phyloP scores from a whole-genome alignment of 2,888 invertebrate genomes.

The Chaitophorus viminalis region DNA sequence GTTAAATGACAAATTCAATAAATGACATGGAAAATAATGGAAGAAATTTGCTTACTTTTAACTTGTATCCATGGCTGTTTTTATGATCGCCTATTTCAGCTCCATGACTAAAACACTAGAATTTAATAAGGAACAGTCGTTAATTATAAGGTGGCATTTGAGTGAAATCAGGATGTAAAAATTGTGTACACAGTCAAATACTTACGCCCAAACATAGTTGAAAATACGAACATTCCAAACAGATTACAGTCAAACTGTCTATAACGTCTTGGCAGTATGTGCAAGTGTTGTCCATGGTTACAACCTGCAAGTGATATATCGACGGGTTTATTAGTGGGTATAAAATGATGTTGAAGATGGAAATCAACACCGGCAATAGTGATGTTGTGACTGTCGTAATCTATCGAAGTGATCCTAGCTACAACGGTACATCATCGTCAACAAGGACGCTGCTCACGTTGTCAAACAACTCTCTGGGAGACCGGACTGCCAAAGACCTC shows the following conservation, averaged over 20 bases:
- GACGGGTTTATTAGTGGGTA: too few species aligned
- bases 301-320: neutral
- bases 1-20: too few species aligned
- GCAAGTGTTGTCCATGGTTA: slow-evolving; percentile 69
- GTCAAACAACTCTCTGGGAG: too few species aligned
- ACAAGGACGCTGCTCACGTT: too few species aligned
- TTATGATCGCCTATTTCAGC: slow-evolving; percentile 92
- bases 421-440: too few species aligned
- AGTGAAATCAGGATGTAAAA: too few species aligned
- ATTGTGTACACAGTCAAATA: neutral
- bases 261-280: slow-evolving; percentile 96
- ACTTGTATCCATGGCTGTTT: slow-evolving; percentile 89
- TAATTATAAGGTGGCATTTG: too few species aligned
- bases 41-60: slow-evolving; percentile 75
- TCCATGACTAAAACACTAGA: slow-evolving; percentile 92
- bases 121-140: slow-evolving; percentile 66
- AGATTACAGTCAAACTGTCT: slow-evolving; percentile 86
- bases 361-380: too few species aligned
- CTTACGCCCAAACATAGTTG: slow-evolving; percentile 94
- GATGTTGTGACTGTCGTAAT: too few species aligned
- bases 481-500: too few species aligned
- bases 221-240: slow-evolving; percentile 90
- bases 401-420: neutral
- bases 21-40: too few species aligned
- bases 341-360: too few species aligned